These are phyloP conservation scores for Clarias fuscus DNA, from an alignment of 2,797 vertebrate species.

Conservation along the genomic window DNA sequence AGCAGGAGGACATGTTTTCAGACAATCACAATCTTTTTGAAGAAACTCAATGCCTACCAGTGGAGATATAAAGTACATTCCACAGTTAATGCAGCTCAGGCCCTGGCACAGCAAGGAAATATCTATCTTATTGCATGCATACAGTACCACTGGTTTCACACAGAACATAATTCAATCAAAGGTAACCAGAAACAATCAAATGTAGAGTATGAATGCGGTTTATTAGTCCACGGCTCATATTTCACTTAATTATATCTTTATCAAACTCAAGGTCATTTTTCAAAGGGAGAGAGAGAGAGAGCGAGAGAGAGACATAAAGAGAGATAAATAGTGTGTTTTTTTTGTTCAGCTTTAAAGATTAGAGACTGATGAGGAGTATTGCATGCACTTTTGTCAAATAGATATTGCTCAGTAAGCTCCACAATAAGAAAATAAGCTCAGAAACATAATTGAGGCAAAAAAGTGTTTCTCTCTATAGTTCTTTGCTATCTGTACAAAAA, in stretches of 20 bases:
- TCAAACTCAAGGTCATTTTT: background rate
- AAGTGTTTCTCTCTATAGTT: too few species aligned
- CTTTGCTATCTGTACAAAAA: too few species aligned
- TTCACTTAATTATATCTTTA: background rate
- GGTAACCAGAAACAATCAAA: background rate
- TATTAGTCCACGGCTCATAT: background rate
- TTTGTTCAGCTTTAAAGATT: background rate
- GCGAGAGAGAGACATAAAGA: background rate
- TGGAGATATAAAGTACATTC: slow-evolving; percentile 13
- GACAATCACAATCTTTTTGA: slow-evolving; percentile 4
- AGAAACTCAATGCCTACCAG: background rate
- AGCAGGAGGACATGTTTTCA: slow-evolving; percentile 11
- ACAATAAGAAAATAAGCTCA: background rate
- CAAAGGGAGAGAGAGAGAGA: background rate
- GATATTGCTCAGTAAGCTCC: background rate
- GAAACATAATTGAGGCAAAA: background rate
- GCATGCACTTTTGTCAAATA: background rate
- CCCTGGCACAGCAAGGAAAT: background rate
- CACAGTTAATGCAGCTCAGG: background rate
- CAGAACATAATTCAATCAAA: slow-evolving; percentile 1
- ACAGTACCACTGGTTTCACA: background rate
- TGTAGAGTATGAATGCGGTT: background rate
- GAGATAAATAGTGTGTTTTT: background rate
- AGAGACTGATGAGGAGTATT: background rate
- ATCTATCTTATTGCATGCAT: background rate